A percentile compares a stretch with the other conserved stretches of the same genome.
These are phyloP conservation scores for Teleogryllus occipitalis DNA, from an alignment of 1,140 invertebrate species.

Conservation along the genomic window DNA sequence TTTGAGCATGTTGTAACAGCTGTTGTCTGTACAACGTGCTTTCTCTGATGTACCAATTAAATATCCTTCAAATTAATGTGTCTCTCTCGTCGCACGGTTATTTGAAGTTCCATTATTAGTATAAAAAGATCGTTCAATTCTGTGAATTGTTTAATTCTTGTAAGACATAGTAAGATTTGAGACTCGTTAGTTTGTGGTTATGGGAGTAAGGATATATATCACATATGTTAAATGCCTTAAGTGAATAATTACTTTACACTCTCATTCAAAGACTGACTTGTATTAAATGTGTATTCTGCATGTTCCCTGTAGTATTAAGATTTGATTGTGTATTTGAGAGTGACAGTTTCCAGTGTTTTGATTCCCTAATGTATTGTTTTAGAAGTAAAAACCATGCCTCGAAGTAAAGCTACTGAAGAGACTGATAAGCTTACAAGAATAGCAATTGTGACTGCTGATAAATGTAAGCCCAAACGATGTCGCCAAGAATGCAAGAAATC, in stretches of 20 bases:
- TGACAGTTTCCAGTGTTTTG: neutral
- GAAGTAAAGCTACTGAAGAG: slow-evolving; percentile 67
- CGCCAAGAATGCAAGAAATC: slow-evolving; percentile 98
- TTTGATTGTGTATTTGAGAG: neutral
- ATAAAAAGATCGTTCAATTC: no score
- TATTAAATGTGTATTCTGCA: neutral
- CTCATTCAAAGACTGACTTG: neutral
- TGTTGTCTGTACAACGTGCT: neutral
- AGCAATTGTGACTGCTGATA: slow-evolving; percentile 96
- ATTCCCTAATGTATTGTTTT: neutral
- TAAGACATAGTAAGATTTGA: no score
- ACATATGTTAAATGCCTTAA: neutral
- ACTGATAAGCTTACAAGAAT: slow-evolving; percentile 90
- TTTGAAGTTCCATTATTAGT: no score
- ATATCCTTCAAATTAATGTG: neutral
- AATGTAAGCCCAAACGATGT: slow-evolving; percentile 98
- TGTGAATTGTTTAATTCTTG: no score
- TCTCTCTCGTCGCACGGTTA: neutral
- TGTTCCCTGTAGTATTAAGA: neutral
- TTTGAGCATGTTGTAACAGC: neutral
- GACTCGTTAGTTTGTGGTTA: no score
- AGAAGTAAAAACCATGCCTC: slow-evolving; percentile 48
- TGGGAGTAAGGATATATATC: neutral
- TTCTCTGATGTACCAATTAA: neutral
- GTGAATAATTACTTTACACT: neutral